Evolutionary conservation across 2,888 invertebrate genomes (phyloP).

Genomic region (Drosophila demipolita): DNA sequence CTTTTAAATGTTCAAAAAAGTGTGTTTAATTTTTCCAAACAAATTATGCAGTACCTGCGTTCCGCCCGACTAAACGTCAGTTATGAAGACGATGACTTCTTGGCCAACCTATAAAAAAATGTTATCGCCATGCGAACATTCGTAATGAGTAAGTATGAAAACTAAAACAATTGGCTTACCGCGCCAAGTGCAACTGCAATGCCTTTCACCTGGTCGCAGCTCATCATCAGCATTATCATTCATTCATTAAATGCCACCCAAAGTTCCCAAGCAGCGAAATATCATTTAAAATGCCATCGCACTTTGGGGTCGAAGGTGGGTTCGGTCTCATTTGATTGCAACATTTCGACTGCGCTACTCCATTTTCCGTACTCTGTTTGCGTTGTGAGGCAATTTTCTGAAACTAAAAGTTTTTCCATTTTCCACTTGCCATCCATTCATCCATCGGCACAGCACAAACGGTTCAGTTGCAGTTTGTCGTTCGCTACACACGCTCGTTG

Average conservation of each 20-base stretch:
- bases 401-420: conserved; percentile 48
- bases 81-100: conserved; percentile 45
- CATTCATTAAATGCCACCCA: conserved; percentile 37
- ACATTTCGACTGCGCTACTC: conserved; percentile 52
- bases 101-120: conserved; percentile 34
- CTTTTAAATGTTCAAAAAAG: conserved; percentile 9
- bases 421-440: conserved; percentile 25
- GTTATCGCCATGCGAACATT: conserved; percentile 65
- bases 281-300: conserved; percentile 70
- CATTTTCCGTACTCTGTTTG: conserved; percentile 63
- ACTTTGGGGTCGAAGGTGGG: conserved; percentile 58
- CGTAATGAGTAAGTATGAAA: conserved; percentile 39
- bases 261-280: conserved; percentile 60
- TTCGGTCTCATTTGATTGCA: conserved; percentile 49
- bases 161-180: conserved; percentile 40
- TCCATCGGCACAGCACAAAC: not conserved
- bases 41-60: conserved; percentile 31
- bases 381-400: conserved; percentile 21
- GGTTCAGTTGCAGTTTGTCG: conserved; percentile 77
- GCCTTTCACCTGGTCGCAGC: conserved; percentile 65
- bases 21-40: conserved; percentile 8
- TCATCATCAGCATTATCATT: conserved; percentile 6
- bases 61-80: conserved; percentile 52
- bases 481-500: conserved; percentile 60
- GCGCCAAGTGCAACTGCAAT: conserved; percentile 62